These are phyloP conservation scores for Ptychadena robeensis DNA, from an alignment of 2,797 vertebrate species.

Conservation along the genomic window DNA sequence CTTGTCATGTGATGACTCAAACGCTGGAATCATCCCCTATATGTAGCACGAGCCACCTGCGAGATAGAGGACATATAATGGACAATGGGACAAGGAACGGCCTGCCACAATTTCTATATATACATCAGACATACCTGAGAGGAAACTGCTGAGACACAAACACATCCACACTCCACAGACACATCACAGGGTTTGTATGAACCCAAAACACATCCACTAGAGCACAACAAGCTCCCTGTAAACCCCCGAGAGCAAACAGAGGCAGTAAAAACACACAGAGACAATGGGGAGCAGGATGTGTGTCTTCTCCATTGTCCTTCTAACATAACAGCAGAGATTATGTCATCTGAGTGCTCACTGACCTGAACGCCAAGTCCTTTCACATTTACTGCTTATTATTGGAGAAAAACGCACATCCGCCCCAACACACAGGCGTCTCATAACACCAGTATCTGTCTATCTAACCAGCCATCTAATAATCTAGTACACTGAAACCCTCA, in stretches of 20 bases:
- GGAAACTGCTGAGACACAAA: not conserved
- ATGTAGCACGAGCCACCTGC: slow-evolving; percentile 3
- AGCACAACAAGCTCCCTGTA: slow-evolving; percentile 62
- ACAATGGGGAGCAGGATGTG: slow-evolving; percentile 67
- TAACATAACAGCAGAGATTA: slow-evolving; percentile 72
- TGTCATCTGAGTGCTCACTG: not conserved
- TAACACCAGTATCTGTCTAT: no score
- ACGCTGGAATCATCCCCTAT: not conserved
- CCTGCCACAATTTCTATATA: not conserved
- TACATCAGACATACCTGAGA: not conserved
- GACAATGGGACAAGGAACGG: not conserved
- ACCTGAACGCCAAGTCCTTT: not conserved
- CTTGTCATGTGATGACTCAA: not conserved
- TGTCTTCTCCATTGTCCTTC: slow-evolving; percentile 62
- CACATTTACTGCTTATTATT: no score
- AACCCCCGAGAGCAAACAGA: slow-evolving; percentile 68
- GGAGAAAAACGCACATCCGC: no score
- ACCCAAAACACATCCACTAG: slow-evolving; percentile 56
- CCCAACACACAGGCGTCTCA: no score
- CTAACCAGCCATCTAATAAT: no score
- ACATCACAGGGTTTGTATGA: not conserved
- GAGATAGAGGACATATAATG: not conserved
- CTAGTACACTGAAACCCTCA: no score
- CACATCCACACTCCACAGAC: not conserved
- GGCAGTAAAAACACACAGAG: slow-evolving; percentile 70